Evolutionary conservation across 2,797 vertebrate genomes (phyloP), one percentile per base, ranked within the genome.

Genomic region (Lutjanus campechanus): DNA sequence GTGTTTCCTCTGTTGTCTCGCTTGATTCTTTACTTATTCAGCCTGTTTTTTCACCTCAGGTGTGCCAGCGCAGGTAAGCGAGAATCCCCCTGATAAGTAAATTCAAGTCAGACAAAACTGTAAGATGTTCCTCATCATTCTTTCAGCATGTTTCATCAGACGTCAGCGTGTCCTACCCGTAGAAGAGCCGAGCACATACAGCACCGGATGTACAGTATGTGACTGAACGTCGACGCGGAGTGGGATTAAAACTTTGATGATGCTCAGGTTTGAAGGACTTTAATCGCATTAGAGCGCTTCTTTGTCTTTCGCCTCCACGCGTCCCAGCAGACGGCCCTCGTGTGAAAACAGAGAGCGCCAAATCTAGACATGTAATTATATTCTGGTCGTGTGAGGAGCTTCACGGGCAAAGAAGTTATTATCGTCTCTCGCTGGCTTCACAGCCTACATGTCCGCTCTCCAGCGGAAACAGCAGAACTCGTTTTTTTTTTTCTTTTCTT

Each of bases 141-240:
- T 91, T 87, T 83, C 84, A 77, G 41, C 29, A 1, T 9, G 47
- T 91, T 89, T 87, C 84, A 79, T 90, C 81, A 89, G 76, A 73
- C 19, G 22, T 17, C 46, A 25, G 47, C 7, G n/a, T 36, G 47
- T 83, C 71, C 25, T 60, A 17, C 66, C 59, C 41, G 12, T n/a
- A 50, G 47, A 16, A 41, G n/a, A 17, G 56, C 13, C 9, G 8
- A 60, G 60, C 69, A 44, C 46, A 59, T 62, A 19, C 9, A 25
- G 15, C 8, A 4, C 11, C 4, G 40, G 41, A 20, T 53, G 29
- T 70, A 76, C 44, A 72, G 49, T 20, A 60, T 46, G 22, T 65
- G 75, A 85, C 50, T 20, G 67, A 73, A 68, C 10, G 17, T 40
- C 19, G 60, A 71, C 59, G 66, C 40, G 46, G 44, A 64, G 63